A percentile compares a stretch with the other conserved stretches of the same genome.
Evolutionary conservation across 1,140 invertebrate species (phyloP).

Genomic region (Zaprionus kolodkinae): DNA sequence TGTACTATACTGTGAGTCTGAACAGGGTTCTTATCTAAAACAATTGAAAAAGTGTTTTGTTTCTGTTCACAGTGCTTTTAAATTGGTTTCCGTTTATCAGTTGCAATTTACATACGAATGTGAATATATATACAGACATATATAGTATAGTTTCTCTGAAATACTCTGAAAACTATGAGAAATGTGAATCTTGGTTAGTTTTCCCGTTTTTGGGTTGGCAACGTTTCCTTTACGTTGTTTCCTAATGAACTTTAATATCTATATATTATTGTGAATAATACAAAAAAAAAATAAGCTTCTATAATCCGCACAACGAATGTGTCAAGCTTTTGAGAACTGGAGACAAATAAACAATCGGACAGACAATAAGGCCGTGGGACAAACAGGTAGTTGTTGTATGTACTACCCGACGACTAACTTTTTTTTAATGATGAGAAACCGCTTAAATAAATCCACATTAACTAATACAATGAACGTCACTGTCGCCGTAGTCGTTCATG

Average conservation of each 20-base stretch:
- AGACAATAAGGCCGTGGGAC: conserved; percentile 6
- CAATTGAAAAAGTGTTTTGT: not conserved
- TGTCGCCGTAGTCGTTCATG: conserved; percentile 42
- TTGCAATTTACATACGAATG: not conserved
- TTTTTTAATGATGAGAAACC: conserved; percentile 79
- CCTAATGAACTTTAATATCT: too few species aligned
- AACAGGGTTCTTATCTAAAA: not conserved
- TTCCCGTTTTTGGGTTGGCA: too few species aligned
- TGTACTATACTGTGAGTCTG: not conserved
- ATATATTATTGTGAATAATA: not conserved
- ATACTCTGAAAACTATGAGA: not conserved
- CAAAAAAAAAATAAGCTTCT: not conserved
- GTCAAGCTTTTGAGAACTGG: not conserved
- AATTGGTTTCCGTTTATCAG: not conserved
- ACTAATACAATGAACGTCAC: conserved; percentile 55
- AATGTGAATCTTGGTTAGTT: not conserved
- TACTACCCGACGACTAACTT: conserved; percentile 73
- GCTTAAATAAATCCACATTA: conserved; percentile 56
- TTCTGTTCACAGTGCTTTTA: not conserved
- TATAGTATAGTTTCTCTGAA: not conserved
- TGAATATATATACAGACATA: too few species aligned
- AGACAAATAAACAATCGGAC: not conserved
- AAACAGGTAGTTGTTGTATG: conserved; percentile 44
- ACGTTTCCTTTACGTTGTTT: too few species aligned
- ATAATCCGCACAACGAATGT: not conserved